A percentile compares a stretch with the other conserved stretches of the same genome.
These are phyloP conservation scores for Hippocampus kuda DNA, from an alignment of 2,797 vertebrate genomes.

Conservation along the genomic window DNA sequence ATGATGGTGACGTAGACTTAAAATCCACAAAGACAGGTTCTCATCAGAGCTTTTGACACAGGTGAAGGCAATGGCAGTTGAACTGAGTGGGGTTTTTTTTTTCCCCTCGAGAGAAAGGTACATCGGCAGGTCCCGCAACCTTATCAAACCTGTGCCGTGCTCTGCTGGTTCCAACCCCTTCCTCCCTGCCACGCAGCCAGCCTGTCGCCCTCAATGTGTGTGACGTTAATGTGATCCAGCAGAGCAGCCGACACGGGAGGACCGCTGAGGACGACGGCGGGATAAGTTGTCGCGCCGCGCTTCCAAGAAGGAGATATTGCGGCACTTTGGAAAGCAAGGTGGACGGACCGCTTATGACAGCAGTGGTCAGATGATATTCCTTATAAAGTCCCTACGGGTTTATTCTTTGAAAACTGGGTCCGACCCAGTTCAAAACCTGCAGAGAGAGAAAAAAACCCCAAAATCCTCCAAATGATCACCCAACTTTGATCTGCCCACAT, in stretches of 20 bases:
- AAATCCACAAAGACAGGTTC: neutral
- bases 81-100: slow-evolving; percentile 13
- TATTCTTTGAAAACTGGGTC: neutral
- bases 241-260: slow-evolving; percentile 27
- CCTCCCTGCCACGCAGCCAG: slow-evolving; percentile 28
- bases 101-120: slow-evolving; percentile 26
- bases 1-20: neutral
- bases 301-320: slow-evolving; percentile 22
- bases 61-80: slow-evolving; percentile 8
- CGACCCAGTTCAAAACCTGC: neutral
- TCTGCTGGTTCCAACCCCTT: slow-evolving; percentile 25
- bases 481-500: too few species aligned
- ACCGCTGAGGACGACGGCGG: slow-evolving; percentile 32
- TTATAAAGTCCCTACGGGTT: neutral
- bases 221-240: slow-evolving; percentile 54
- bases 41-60: neutral
- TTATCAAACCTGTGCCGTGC: slow-evolving; percentile 31
- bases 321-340: slow-evolving; percentile 24
- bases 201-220: slow-evolving; percentile 42
- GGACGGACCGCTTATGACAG: slow-evolving; percentile 12
- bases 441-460: neutral
- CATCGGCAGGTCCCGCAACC: slow-evolving; percentile 28
- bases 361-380: slow-evolving; percentile 16
- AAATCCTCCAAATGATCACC: neutral
- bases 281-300: slow-evolving; percentile 21